Conservation (phyloP, 2,113 vertebrate species). For the Marmota flaviventris region DNA sequence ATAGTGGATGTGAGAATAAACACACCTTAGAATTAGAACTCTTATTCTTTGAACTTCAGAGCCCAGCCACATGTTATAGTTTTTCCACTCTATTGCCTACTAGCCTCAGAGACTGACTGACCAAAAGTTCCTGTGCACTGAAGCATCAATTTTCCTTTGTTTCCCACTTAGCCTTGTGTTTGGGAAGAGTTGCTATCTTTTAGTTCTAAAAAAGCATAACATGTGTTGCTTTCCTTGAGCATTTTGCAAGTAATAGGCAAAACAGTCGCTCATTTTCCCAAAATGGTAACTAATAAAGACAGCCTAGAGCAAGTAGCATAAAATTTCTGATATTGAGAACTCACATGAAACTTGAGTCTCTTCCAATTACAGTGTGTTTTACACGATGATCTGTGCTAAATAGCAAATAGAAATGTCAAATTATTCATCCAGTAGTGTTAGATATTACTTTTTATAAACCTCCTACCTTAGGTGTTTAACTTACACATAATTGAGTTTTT, state of each 20-base stretch:
- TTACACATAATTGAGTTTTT: background rate
- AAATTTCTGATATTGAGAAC: background rate
- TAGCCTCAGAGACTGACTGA: background rate
- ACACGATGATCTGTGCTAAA: background rate
- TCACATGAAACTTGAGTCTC: background rate
- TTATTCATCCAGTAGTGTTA: background rate
- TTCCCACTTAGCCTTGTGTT: background rate
- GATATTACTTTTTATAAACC: too few species aligned
- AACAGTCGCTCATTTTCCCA: background rate
- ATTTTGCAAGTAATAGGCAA: slow-evolving; percentile 9
- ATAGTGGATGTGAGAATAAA: background rate
- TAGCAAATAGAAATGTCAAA: background rate
- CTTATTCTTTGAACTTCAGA: background rate
- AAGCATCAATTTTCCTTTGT: background rate
- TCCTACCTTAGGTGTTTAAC: background rate
- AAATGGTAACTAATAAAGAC: slow-evolving; percentile 19
- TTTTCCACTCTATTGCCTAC: background rate
- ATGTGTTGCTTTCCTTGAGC: slow-evolving; percentile 18
- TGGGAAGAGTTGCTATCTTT: background rate
- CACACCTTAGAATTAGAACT: background rate
- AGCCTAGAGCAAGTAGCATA: background rate
- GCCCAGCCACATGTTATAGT: background rate
- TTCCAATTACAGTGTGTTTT: background rate
- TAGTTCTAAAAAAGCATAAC: background rate
- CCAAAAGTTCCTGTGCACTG: background rate